Conservation (phyloP, 1,140 invertebrate genomes). For the Venturia canescens region DNA sequence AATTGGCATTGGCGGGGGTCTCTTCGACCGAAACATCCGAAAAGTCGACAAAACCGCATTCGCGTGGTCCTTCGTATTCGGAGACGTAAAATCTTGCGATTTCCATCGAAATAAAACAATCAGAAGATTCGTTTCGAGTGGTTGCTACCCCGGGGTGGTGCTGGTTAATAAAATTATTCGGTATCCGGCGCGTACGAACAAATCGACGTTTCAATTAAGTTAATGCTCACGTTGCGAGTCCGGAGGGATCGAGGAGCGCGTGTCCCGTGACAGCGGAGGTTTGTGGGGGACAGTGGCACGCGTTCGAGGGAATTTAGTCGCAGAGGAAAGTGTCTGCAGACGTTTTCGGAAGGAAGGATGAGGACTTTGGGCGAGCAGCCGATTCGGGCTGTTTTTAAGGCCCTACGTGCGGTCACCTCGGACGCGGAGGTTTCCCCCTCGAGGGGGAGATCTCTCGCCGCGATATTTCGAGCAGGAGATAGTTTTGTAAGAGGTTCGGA, state of each 20-base stretch:
- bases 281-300: constrained; percentile 45
- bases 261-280: background rate
- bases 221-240: constrained; percentile 66
- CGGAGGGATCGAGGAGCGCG: constrained; percentile 37
- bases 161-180: constrained; percentile 72
- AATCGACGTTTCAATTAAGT: constrained; percentile 77
- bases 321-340: background rate
- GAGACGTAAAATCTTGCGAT: too few species aligned
- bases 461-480: constrained; percentile 14
- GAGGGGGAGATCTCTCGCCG: too few species aligned
- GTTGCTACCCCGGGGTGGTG: too few species aligned
- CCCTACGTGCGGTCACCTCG: background rate
- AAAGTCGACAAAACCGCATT: too few species aligned
- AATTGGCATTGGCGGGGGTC: too few species aligned
- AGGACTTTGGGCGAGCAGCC: background rate
- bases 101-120: too few species aligned
- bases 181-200: constrained; percentile 64
- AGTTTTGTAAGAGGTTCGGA: constrained; percentile 41
- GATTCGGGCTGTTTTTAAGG: background rate
- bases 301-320: background rate
- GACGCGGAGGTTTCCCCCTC: constrained; percentile 38
- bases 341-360: background rate
- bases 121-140: background rate
- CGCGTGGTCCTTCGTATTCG: too few species aligned
- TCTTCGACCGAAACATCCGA: too few species aligned